Conservation (phyloP, 2,113 vertebrate species). For the Erythrocebus patas region DNA sequence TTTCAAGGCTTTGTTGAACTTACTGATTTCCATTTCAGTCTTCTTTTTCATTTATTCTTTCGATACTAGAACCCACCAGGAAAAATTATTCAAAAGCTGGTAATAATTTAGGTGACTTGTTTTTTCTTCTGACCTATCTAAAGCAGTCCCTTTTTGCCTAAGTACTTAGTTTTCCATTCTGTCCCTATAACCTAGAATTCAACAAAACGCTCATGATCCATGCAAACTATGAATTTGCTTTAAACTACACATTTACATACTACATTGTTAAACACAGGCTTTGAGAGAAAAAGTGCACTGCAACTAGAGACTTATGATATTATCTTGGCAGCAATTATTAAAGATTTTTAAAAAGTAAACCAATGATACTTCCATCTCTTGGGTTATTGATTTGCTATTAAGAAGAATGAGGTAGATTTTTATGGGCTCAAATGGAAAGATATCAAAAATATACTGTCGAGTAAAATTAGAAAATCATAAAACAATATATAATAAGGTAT, state of each 20-base stretch:
- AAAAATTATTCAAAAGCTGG: neutral
- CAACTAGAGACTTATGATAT: neutral
- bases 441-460: neutral
- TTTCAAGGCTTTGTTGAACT: slow-evolving; percentile 24
- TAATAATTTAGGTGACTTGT: slow-evolving; percentile 8
- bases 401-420: slow-evolving; percentile 29
- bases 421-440: slow-evolving; percentile 37
- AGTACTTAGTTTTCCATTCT: slow-evolving; percentile 7
- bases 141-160: slow-evolving; percentile 3
- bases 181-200: neutral
- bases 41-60: slow-evolving; percentile 43
- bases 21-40: neutral
- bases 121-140: slow-evolving; percentile 11
- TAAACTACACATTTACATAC: neutral
- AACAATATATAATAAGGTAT: neutral
- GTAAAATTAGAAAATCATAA: slow-evolving; percentile 37
- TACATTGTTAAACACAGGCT: slow-evolving; percentile 23
- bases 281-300: neutral
- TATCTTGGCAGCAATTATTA: neutral
- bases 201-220: slow-evolving; percentile 20
- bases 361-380: neutral
- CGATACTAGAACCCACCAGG: neutral
- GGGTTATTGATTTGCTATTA: neutral
- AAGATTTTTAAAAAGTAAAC: slow-evolving; percentile 33
- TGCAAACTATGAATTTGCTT: slow-evolving; percentile 39